Evolutionary conservation across 2,113 vertebrate species (phyloP).

Genomic region (Benitochromis conjunctus): DNA sequence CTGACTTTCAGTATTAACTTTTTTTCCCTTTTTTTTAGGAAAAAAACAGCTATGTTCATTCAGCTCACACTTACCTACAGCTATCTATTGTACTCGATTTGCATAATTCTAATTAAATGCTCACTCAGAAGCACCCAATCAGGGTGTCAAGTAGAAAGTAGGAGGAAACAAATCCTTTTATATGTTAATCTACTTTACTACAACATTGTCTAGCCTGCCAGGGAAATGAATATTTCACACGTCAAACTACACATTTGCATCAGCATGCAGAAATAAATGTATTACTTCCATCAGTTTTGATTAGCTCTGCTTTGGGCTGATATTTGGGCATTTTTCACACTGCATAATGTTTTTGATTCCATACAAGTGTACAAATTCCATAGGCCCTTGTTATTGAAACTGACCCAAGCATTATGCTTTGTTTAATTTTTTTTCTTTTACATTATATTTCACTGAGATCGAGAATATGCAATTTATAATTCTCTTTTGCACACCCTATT

Average conservation of each 20-base stretch:
- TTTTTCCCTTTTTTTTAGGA: neutral
- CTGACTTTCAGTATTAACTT: neutral
- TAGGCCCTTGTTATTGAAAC: neutral
- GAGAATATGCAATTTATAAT: neutral
- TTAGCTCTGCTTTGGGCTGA: neutral
- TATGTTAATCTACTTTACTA: conserved; percentile 56
- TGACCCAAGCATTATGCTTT: neutral
- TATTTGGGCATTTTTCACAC: neutral
- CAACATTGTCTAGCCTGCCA: conserved; percentile 27
- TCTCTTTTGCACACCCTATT: neutral
- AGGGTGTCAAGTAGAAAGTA: conserved; percentile 33
- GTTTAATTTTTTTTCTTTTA: neutral
- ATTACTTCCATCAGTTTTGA: conserved; percentile 16
- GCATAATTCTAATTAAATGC: conserved; percentile 67
- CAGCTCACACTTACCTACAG: neutral
- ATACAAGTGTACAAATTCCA: neutral
- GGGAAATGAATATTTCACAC: conserved; percentile 49
- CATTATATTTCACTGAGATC: neutral
- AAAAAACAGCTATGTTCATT: neutral
- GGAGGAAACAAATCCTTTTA: conserved; percentile 44
- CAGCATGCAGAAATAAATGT: conserved; percentile 16
- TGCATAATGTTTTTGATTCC: neutral
- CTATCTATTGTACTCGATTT: conserved; percentile 40
- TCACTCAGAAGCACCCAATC: conserved; percentile 42
- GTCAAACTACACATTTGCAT: conserved; percentile 16